These are phyloP conservation scores for Triplophysa tibetana DNA, from an alignment of 2,113 vertebrate genomes.

Conservation along the genomic window DNA sequence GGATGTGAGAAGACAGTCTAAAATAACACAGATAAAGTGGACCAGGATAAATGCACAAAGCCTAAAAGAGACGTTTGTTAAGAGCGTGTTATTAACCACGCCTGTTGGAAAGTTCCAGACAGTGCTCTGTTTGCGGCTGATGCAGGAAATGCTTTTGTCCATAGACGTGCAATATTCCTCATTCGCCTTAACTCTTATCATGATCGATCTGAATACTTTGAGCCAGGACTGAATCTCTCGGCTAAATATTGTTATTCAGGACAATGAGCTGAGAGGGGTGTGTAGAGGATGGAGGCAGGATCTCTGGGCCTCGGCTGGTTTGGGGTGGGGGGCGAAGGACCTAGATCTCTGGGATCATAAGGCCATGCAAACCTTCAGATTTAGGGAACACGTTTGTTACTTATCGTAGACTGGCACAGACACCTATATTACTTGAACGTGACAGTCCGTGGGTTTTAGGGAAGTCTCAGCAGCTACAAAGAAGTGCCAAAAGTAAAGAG, in stretches of 20 bases:
- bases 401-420: not conserved
- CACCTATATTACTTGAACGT: not conserved
- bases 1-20: slow-evolving; percentile 44
- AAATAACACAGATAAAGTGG: slow-evolving; percentile 45
- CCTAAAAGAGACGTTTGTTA: not conserved
- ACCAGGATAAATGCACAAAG: slow-evolving; percentile 27
- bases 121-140: slow-evolving; percentile 1
- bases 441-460: not conserved
- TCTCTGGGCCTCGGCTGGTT: not conserved
- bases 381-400: not conserved
- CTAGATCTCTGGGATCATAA: too few species aligned
- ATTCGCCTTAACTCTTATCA: not conserved
- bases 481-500: not conserved
- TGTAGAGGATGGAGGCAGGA: slow-evolving; percentile 5
- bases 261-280: not conserved
- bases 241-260: slow-evolving; percentile 27
- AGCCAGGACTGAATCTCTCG: slow-evolving; percentile 17
- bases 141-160: slow-evolving; percentile 23
- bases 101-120: not conserved
- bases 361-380: too few species aligned
- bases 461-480: not conserved
- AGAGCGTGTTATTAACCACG: slow-evolving; percentile 4
- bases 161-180: slow-evolving; percentile 33
- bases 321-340: not conserved
- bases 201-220: not conserved